phyloP scores from a whole-genome alignment of 2,113 vertebrate species.

The Condylura cristata region DNA sequence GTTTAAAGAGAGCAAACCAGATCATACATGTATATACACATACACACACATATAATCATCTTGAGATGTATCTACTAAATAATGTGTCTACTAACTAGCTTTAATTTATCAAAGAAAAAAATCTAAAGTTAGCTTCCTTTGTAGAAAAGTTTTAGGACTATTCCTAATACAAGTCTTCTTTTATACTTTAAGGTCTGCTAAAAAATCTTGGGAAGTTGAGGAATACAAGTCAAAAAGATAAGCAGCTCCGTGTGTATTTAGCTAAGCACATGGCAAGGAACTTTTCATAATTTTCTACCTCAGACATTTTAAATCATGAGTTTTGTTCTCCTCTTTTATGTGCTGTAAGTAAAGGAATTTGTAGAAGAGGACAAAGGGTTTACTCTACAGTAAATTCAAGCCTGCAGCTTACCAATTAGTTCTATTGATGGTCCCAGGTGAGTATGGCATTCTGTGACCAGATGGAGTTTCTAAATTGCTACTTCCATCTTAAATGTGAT shows the following conservation, averaged over 20 bases:
- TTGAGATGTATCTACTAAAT: background rate
- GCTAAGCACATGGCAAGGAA: background rate
- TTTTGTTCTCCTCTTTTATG: background rate
- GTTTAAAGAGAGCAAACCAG: background rate
- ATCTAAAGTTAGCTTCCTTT: background rate
- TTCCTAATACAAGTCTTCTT: background rate
- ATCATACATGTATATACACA: too few relatives aligned
- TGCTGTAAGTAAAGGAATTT: background rate
- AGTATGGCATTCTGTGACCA: background rate
- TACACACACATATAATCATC: background rate
- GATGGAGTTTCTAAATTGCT: slow-evolving; percentile 1
- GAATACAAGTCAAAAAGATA: background rate
- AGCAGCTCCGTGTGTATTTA: background rate
- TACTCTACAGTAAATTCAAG: background rate
- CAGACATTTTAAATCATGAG: background rate
- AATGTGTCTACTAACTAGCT: background rate
- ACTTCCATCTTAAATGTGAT: background rate
- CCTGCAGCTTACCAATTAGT: background rate
- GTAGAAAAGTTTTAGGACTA: background rate
- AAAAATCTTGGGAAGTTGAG: background rate
- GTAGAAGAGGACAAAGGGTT: background rate
- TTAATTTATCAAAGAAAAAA: background rate
- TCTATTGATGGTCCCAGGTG: fast-evolving
- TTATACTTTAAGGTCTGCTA: background rate
- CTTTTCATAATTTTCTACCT: background rate